A percentile compares a stretch with the other conserved stretches of the same genome.
Evolutionary conservation across 2,888 invertebrate genomes (phyloP).

Genomic region (Crematogaster levior): DNA sequence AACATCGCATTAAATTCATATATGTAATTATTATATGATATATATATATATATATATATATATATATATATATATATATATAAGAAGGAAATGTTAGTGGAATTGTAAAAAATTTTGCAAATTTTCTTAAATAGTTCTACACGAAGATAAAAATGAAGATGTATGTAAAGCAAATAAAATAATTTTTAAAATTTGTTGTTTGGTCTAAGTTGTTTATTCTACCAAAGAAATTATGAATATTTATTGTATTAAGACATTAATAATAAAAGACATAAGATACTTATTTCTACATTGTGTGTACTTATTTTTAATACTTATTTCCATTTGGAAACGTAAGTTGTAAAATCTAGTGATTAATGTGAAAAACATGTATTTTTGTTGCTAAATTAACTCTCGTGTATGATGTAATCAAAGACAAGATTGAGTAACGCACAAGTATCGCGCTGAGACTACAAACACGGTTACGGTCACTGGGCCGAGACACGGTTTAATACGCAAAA

Average conservation of each 20-base stretch:
- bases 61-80: slow-evolving; percentile 31
- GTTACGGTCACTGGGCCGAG: no score
- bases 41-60: slow-evolving; percentile 29
- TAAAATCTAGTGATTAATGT: background rate
- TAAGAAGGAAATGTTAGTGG: slow-evolving; percentile 40
- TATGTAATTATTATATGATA: slow-evolving; percentile 21
- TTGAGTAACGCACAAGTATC: background rate
- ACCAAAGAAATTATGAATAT: background rate
- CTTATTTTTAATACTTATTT: background rate
- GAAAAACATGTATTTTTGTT: background rate
- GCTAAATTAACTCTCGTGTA: background rate
- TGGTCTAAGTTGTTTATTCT: slow-evolving; percentile 14
- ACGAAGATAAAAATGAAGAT: no score
- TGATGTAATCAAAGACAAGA: background rate
- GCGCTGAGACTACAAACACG: background rate
- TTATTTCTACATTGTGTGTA: no score
- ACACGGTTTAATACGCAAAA: background rate
- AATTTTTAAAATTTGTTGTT: slow-evolving; percentile 41
- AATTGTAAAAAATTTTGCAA: slow-evolving; percentile 59
- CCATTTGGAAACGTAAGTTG: background rate
- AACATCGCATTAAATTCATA: slow-evolving; percentile 13
- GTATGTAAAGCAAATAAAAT: no score
- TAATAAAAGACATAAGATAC: background rate
- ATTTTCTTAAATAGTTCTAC: slow-evolving; percentile 62
- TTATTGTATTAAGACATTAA: background rate